Percentiles rank a stretch among this genome's conserved stretches.
Conservation (phyloP, 2,797 vertebrate genomes). For the Scyliorhinus canicula region DNA sequence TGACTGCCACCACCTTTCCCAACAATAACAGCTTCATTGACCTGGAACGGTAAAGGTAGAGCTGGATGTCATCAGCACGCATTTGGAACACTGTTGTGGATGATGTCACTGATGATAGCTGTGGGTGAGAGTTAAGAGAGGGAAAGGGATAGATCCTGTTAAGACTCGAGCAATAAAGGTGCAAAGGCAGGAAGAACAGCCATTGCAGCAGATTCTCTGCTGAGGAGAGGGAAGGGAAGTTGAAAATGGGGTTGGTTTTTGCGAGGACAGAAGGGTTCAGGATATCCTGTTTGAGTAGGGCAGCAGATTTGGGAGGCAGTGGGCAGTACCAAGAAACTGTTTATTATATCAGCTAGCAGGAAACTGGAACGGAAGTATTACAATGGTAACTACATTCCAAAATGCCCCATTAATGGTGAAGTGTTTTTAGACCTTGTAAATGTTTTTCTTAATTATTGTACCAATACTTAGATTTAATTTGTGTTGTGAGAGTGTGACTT, state of each 20-base stretch:
- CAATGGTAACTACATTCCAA: neutral
- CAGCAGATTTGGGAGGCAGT: neutral
- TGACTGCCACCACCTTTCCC: neutral
- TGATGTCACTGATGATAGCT: neutral
- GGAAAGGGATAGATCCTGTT: neutral
- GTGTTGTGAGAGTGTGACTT: neutral
- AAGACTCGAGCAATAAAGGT: neutral
- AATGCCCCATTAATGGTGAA: neutral
- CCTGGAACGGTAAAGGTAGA: neutral
- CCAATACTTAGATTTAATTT: neutral
- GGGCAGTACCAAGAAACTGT: neutral
- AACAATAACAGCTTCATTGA: neutral
- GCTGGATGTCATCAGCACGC: neutral
- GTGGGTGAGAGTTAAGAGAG: neutral
- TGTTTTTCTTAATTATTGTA: neutral
- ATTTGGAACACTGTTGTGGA: neutral
- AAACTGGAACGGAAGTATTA: neutral
- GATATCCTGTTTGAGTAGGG: neutral
- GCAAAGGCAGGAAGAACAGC: neutral
- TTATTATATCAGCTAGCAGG: neutral
- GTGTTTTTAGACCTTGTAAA: neutral
- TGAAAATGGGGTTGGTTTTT: neutral
- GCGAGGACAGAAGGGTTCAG: neutral
- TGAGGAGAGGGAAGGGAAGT: neutral
- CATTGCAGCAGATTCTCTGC: neutral